These are phyloP conservation scores for Phrynocephalus forsythii DNA, from an alignment of 2,797 vertebrate species.

Conservation along the genomic window DNA sequence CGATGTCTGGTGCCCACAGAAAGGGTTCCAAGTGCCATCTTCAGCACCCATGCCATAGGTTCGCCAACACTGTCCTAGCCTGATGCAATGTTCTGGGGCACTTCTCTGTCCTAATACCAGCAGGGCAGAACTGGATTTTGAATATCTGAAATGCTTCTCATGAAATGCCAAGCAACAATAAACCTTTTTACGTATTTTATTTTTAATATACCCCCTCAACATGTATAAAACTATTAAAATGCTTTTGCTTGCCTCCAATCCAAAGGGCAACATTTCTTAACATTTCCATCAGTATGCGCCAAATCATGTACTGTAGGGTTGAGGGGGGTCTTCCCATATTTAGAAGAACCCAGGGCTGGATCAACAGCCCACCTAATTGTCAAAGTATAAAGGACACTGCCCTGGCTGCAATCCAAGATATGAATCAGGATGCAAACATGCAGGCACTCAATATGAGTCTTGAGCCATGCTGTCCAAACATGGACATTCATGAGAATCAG, in stretches of 20 bases:
- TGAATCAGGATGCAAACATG: neutral
- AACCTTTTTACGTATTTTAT: neutral
- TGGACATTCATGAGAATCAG: neutral
- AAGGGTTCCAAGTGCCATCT: too few relatives aligned
- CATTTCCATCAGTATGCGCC: neutral
- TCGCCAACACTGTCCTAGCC: neutral
- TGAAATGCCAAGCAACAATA: neutral
- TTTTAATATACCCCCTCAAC: too few relatives aligned
- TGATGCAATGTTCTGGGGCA: neutral
- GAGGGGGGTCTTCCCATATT: neutral
- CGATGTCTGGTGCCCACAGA: too few relatives aligned
- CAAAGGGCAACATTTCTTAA: neutral
- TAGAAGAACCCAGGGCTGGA: neutral
- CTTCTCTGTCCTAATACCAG: neutral
- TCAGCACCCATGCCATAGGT: too few relatives aligned
- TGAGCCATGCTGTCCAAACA: neutral
- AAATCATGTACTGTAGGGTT: neutral
- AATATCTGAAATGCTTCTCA: neutral
- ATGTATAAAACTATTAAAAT: neutral
- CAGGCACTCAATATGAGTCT: neutral
- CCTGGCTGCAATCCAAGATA: slow-evolving; percentile 1
- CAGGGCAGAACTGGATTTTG: neutral
- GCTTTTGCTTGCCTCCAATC: neutral
- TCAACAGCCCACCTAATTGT: neutral
- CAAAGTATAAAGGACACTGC: neutral